Percentiles rank a stretch among this genome's conserved stretches.
phyloP scores from a whole-genome alignment of 2,113 vertebrate genomes.

The Tenebrosternarchus preto region DNA sequence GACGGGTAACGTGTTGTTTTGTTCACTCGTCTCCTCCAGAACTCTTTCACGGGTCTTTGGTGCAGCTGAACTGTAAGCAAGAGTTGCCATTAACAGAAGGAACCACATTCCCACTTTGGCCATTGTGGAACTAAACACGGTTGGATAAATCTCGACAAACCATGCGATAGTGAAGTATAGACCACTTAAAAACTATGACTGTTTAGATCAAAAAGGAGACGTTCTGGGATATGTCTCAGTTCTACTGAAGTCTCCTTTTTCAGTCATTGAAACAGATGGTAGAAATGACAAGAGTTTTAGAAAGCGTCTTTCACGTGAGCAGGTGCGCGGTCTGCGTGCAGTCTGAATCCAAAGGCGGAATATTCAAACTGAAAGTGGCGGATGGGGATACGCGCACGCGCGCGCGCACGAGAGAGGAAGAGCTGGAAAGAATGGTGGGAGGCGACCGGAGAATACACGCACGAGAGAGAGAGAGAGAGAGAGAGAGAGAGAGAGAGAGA shows the following conservation, averaged over 20 bases:
- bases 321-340: constrained; percentile 12
- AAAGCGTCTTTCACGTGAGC: constrained; percentile 2
- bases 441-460: not conserved
- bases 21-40: constrained; percentile 36
- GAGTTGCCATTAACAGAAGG: constrained; percentile 56
- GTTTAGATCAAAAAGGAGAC: not conserved
- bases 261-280: not conserved
- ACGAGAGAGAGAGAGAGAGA: not conserved
- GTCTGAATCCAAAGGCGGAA: not conserved
- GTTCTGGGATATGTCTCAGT: not conserved
- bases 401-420: not conserved
- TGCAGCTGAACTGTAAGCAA: constrained; percentile 50
- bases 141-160: not conserved
- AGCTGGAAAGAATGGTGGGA: not conserved
- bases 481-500: not conserved
- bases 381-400: too few relatives aligned
- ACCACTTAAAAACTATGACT: too few relatives aligned
- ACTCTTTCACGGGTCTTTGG: constrained; percentile 37
- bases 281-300: not conserved
- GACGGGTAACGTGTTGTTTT: constrained; percentile 68
- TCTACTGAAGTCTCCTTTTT: not conserved
- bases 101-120: constrained; percentile 37
- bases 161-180: not conserved
- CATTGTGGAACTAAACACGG: constrained; percentile 32
- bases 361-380: not conserved